Evolutionary conservation across 2,888 invertebrate genomes (phyloP), one percentile per base, ranked within the genome.

Genomic region (Thereva nobilitata): DNA sequence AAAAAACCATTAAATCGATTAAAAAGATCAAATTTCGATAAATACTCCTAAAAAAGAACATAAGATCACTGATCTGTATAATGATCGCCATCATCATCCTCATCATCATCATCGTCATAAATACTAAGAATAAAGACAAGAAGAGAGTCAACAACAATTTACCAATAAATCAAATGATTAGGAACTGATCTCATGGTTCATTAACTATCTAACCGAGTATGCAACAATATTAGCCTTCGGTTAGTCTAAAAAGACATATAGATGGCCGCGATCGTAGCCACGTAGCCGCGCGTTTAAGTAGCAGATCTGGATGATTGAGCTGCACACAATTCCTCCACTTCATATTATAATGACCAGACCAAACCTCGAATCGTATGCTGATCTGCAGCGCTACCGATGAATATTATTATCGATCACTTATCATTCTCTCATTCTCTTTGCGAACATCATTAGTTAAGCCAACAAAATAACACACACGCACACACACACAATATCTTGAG

Each of bases 351-450:
- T 23, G 23, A 2, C 23, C 23, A 23, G 23, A 1, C 23, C 23
- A 23, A 23, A 23, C 12, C 38, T 5, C 35, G 41, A 50, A 40
- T 2, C 23, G 35, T 12, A 45, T 49, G 49, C 38, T 59, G 23
- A 23, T 23, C 23, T 23, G 23, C 23, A 23, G 23, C 59, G n/a
- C 38, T 34, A 45, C 38, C 49, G 59, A 59, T 59, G 59, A 50
- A 40, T 34, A 61, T 41, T 49, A 44, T 40, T 41, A 61, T 61
- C 61, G 61, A 61, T 61, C 61, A 61, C 61, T 61, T 61, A 61
- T 40, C n/a, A 40, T 40, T 23, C 23, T 23, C 23, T 23, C 23
- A 23, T 23, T 23, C 23, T 23, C 23, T 23, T 23, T 23, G 23
- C 49, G 38, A 50, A 37, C 40, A 35, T 61, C 61, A 61, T 61